Evolutionary conservation across 2,113 vertebrate species (phyloP).

Genomic region (Triplophysa rosa): DNA sequence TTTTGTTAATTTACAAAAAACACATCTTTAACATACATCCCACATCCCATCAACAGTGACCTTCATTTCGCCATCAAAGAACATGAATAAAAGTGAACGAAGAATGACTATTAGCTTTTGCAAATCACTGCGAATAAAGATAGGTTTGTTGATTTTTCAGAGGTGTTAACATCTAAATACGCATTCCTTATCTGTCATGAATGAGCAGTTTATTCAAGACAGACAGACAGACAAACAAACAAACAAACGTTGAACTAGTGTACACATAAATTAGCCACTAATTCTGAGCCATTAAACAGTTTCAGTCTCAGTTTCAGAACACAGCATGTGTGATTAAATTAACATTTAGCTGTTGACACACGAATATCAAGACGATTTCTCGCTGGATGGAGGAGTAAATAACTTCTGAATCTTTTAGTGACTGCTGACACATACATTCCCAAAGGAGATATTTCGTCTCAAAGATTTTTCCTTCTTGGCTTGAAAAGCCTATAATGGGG

Average conservation of each 20-base stretch:
- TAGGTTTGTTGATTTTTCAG: neutral
- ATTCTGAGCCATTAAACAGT: slow-evolving; percentile 1
- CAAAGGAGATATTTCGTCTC: no score
- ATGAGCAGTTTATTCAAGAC: neutral
- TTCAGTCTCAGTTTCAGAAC: slow-evolving; percentile 1
- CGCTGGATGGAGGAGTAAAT: neutral
- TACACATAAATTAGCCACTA: no score
- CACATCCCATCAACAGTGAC: neutral
- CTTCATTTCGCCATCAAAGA: neutral
- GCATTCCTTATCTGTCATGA: neutral
- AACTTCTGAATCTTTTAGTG: neutral
- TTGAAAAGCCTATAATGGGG: no score
- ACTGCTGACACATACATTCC: no score
- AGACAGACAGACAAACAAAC: no score
- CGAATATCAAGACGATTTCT: neutral
- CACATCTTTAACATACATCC: neutral
- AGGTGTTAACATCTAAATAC: neutral
- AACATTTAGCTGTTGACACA: slow-evolving; percentile 7
- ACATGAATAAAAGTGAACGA: neutral
- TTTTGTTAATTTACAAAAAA: neutral
- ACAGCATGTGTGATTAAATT: slow-evolving; percentile 18
- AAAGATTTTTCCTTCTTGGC: no score
- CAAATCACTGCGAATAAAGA: neutral
- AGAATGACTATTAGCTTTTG: neutral
- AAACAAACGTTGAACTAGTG: neutral